These are phyloP conservation scores for Timandra comae DNA, from an alignment of 2,888 invertebrate species.

Conservation along the genomic window DNA sequence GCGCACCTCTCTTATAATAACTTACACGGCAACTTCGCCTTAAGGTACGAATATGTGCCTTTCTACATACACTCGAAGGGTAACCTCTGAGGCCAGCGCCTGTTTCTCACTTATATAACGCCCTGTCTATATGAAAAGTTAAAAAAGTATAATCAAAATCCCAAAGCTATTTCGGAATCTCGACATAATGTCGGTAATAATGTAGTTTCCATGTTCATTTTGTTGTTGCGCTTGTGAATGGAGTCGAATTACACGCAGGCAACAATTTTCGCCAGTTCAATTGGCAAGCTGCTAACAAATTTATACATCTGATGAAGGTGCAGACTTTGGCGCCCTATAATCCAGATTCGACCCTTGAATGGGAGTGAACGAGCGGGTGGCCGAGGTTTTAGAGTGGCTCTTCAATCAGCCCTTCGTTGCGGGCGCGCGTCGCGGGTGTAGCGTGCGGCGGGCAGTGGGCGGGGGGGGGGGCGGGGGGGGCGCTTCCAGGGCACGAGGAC, in stretches of 20 bases:
- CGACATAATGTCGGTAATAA: conserved; percentile 21
- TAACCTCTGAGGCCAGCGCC: conserved; percentile 22
- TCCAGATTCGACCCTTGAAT: conserved; percentile 74
- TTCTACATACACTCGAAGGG: conserved; percentile 28
- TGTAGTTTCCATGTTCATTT: conserved; percentile 33
- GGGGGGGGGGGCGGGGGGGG: conserved; percentile 27
- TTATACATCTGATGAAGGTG: conserved; percentile 74
- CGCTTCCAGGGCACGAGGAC: conserved; percentile 50
- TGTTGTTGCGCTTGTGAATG: conserved; percentile 45
- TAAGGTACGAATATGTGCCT: conserved; percentile 53
- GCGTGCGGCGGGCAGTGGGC: conserved; percentile 28
- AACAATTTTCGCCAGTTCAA: conserved; percentile 62
- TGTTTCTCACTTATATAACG: conserved; percentile 9
- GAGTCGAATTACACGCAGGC: conserved; percentile 52
- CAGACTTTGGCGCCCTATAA: conserved; percentile 73
- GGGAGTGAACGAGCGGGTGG: conserved; percentile 72
- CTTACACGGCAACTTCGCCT: conserved; percentile 69
- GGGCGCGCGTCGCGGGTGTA: conserved; percentile 29
- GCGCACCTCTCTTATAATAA: conserved; percentile 76
- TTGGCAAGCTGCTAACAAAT: conserved; percentile 58
- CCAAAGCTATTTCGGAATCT: conserved; percentile 11
- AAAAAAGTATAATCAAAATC: conserved; percentile 18
- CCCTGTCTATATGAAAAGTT: conserved; percentile 11
- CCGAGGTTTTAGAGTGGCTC: conserved; percentile 74
- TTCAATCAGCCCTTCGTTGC: conserved; percentile 69